Percentiles rank a stretch among this genome's conserved stretches.
Evolutionary conservation across 2,113 vertebrate species (phyloP).

Genomic region (Gavialis gangeticus): DNA sequence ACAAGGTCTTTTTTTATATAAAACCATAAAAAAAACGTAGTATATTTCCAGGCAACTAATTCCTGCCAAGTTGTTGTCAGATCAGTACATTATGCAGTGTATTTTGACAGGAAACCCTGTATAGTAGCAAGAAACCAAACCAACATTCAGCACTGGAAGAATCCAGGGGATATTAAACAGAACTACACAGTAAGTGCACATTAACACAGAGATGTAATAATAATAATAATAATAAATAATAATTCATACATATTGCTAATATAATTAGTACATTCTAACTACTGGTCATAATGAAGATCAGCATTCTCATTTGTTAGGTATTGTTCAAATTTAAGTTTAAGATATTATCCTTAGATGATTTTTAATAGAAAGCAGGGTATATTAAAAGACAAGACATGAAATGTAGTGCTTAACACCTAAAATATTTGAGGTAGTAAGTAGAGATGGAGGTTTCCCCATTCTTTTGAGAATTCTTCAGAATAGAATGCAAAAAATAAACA

Average conservation of each 20-base stretch:
- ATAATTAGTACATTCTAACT: not conserved
- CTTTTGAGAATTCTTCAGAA: not conserved
- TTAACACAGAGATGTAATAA: not conserved
- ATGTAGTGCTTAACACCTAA: not conserved
- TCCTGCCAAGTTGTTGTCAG: conserved; percentile 36
- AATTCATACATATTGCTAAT: not conserved
- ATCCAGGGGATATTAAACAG: not conserved
- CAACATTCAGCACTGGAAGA: not conserved
- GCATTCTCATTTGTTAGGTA: not conserved
- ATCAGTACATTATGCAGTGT: not conserved
- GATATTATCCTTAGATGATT: not conserved
- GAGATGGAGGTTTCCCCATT: not conserved
- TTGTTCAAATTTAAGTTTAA: not conserved
- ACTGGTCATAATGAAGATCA: not conserved
- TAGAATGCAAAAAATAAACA: not conserved
- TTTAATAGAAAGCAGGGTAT: not conserved
- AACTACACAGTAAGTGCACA: not conserved
- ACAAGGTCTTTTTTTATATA: not conserved
- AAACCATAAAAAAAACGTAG: not conserved
- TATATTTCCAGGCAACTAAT: not conserved
- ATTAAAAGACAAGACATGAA: not conserved
- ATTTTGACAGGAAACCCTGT: conserved; percentile 32
- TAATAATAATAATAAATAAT: not conserved
- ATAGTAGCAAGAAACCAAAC: not conserved
- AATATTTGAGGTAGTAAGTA: not conserved